phyloP scores from a whole-genome alignment of 2,888 invertebrate species.

The Stegophylla sp. region DNA sequence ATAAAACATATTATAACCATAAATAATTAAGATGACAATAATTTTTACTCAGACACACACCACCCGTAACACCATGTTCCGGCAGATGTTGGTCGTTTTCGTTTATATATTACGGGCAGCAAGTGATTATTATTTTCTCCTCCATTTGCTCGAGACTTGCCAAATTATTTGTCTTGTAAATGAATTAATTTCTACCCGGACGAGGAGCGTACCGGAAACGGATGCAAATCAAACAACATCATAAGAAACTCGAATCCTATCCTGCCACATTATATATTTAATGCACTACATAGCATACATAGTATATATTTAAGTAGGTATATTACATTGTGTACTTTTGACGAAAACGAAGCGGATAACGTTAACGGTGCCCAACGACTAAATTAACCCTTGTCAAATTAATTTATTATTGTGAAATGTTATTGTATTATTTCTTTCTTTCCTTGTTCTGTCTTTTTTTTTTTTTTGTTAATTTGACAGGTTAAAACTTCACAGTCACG shows the following conservation, averaged over 20 bases:
- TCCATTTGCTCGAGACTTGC: too few relatives aligned
- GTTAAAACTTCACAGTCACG: not conserved
- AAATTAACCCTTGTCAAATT: slow-evolving; percentile 5
- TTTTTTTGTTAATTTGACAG: slow-evolving; percentile 6
- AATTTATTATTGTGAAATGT: slow-evolving; percentile 10
- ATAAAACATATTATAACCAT: too few relatives aligned
- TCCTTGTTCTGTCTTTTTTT: not conserved
- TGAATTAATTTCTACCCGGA: slow-evolving; percentile 11
- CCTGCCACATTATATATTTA: not conserved
- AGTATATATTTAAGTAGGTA: too few relatives aligned
- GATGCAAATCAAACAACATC: not conserved
- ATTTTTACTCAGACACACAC: too few relatives aligned
- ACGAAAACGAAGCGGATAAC: not conserved
- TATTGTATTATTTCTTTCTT: not conserved
- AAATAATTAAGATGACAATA: too few relatives aligned
- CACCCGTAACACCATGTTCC: not conserved
- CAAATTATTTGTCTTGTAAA: not conserved
- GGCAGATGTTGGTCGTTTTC: too few relatives aligned
- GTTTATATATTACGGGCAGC: too few relatives aligned
- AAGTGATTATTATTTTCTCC: too few relatives aligned
- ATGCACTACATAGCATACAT: not conserved
- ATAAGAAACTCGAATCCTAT: not conserved
- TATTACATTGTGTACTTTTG: too few relatives aligned
- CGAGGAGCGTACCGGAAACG: not conserved
- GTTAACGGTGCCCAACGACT: not conserved